Conservation (phyloP, 2,113 vertebrate genomes). For the Petrocephalus zakoni region DNA sequence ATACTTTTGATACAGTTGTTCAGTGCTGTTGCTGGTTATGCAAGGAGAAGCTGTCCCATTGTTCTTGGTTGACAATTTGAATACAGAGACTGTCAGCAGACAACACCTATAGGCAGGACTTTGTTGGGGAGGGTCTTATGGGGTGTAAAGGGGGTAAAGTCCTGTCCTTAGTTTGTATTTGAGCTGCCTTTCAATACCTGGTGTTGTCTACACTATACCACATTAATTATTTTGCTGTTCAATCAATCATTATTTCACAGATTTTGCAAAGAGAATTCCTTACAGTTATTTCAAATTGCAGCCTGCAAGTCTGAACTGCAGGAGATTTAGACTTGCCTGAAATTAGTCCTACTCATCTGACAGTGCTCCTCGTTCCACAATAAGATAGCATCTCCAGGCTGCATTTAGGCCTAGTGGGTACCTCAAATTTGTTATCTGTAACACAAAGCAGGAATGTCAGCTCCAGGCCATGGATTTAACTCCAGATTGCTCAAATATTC, state of each 20-base stretch:
- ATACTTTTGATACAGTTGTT: not conserved
- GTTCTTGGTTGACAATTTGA: slow-evolving; percentile 49
- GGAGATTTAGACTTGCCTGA: slow-evolving; percentile 63
- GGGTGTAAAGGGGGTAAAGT: not conserved
- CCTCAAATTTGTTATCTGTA: slow-evolving; percentile 80
- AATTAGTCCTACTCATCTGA: slow-evolving; percentile 74
- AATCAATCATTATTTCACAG: not conserved
- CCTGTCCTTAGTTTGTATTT: not conserved
- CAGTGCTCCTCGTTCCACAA: slow-evolving; percentile 57
- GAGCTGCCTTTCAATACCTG: not conserved
- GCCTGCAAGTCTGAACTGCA: slow-evolving; percentile 75
- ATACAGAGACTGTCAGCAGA: not conserved
- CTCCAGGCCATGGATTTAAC: slow-evolving; percentile 67
- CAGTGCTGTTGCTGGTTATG: not conserved
- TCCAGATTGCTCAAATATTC: not conserved
- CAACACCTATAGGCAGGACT: not conserved
- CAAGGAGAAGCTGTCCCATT: slow-evolving; percentile 54
- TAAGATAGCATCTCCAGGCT: slow-evolving; percentile 79
- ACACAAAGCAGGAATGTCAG: slow-evolving; percentile 75
- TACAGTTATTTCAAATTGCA: slow-evolving; percentile 47
- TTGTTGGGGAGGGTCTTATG: not conserved
- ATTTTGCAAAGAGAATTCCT: not conserved
- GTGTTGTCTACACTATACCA: not conserved
- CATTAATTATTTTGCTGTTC: not conserved
- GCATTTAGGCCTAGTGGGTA: slow-evolving; percentile 67